These are phyloP conservation scores for Sylvietta virens DNA, from an alignment of 2,113 vertebrate species.

Conservation along the genomic window DNA sequence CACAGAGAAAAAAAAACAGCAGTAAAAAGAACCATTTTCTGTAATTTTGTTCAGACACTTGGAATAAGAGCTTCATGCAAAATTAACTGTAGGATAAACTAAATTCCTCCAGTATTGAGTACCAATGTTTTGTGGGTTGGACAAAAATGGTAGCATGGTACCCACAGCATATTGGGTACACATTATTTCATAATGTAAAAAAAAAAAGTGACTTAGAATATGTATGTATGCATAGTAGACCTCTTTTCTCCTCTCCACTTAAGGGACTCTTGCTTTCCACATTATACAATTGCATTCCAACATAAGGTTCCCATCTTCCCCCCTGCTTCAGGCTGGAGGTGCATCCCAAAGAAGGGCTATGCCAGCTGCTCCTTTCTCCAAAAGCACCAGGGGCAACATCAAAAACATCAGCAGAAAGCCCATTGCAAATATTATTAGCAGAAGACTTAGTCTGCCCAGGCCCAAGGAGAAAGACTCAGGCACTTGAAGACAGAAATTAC, in stretches of 20 bases:
- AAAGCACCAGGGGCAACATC: not conserved
- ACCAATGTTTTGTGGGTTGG: fast-evolving
- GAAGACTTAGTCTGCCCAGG: not conserved
- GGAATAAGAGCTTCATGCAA: not conserved
- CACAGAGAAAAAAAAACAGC: not conserved
- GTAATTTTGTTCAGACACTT: not conserved
- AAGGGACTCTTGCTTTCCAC: not conserved
- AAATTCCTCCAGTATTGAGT: not conserved
- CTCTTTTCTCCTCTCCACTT: not conserved
- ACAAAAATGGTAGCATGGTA: not conserved
- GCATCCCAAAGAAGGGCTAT: not conserved
- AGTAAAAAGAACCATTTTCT: not conserved
- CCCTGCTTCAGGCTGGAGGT: not conserved
- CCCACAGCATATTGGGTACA: not conserved
- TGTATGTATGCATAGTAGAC: fast-evolving
- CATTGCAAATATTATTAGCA: not conserved
- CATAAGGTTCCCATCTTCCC: not conserved
- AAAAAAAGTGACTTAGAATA: not conserved
- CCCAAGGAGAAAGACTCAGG: not conserved
- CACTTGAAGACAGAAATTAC: not conserved
- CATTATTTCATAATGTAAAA: not conserved
- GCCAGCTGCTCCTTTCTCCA: not conserved
- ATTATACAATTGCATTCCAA: not conserved
- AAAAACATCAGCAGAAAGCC: not conserved
- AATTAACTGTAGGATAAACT: not conserved